These are phyloP conservation scores for Linnaemya vulpina DNA, from an alignment of 2,888 invertebrate genomes.

Conservation along the genomic window DNA sequence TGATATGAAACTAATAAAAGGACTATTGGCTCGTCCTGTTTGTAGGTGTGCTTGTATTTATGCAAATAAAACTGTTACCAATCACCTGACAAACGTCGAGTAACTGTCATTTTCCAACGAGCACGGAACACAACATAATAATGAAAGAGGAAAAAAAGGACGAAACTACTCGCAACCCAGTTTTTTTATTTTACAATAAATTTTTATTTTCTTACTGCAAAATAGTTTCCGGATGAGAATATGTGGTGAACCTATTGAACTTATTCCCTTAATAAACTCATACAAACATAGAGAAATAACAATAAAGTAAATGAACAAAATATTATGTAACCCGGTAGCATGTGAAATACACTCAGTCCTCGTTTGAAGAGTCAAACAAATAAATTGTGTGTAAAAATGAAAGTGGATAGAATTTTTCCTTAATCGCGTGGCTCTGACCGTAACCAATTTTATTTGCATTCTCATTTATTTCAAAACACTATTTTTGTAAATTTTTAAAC, in stretches of 20 bases:
- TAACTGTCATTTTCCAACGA: neutral
- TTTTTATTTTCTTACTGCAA: slow-evolving; percentile 13
- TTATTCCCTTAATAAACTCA: slow-evolving; percentile 39
- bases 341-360: neutral
- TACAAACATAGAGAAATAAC: slow-evolving; percentile 27
- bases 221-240: neutral
- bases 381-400: neutral
- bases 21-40: too few species aligned
- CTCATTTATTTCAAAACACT: neutral
- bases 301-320: slow-evolving; percentile 51
- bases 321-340: neutral
- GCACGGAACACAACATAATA: neutral
- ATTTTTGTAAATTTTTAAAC: slow-evolving; percentile 7
- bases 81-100: neutral
- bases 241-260: slow-evolving; percentile 34
- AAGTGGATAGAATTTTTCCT: neutral
- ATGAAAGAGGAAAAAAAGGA: slow-evolving; percentile 12
- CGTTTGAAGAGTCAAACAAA: neutral
- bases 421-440: neutral
- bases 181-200: slow-evolving; percentile 24
- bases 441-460: neutral
- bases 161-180: neutral
- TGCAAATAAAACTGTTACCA: neutral
- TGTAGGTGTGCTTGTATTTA: too few species aligned
- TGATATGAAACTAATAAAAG: too few species aligned